A percentile compares a stretch with the other conserved stretches of the same genome.
phyloP scores from a whole-genome alignment of 2,113 vertebrate genomes.

The Carettochelys insculpta region DNA sequence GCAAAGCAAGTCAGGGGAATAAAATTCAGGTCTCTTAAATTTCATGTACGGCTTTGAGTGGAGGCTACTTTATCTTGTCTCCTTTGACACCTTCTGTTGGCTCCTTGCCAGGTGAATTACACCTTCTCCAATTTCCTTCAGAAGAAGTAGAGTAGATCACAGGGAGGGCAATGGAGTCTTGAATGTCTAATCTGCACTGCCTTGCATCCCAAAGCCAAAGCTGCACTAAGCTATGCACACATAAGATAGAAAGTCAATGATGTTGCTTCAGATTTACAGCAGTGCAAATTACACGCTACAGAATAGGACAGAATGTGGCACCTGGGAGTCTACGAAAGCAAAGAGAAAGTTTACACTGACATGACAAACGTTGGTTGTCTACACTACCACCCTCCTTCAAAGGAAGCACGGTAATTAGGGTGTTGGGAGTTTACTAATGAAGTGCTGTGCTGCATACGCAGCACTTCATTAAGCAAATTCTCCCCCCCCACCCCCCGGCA shows the following conservation, averaged over 20 bases:
- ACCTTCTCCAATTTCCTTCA: fast-evolving
- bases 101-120: fast-evolving
- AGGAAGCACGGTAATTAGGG: too few species aligned
- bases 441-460: too few species aligned
- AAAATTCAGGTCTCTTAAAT: neutral
- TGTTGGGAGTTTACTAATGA: too few species aligned
- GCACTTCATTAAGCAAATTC: too few species aligned
- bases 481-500: too few species aligned
- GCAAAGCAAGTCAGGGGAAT: neutral
- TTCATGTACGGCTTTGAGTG: fast-evolving
- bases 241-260: neutral
- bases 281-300: neutral
- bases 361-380: neutral
- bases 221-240: neutral
- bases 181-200: neutral
- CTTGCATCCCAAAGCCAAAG: neutral
- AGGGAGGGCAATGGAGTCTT: neutral
- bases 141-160: fast-evolving
- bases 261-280: neutral
- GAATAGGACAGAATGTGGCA: neutral
- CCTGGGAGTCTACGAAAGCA: neutral
- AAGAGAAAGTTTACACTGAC: neutral
- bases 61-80: too few species aligned
- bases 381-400: too few species aligned
- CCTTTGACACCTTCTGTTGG: neutral